Base-by-base conservation (phyloP, 2,888 invertebrate species). In the Liopterus haemorrhoidalis region DNA sequence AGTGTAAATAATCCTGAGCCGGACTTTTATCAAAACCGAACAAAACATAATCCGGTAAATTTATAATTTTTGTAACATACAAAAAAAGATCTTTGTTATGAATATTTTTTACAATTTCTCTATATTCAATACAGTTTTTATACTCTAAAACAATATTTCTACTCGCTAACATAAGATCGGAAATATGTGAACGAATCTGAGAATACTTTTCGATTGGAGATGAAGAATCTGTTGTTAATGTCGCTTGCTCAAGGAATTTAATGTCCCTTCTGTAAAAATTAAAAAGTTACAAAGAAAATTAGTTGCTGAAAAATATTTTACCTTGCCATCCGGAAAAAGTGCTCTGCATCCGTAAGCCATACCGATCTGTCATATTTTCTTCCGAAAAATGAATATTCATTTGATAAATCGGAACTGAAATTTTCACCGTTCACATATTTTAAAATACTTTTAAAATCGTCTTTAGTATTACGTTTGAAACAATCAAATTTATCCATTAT, bases 41-140 rank as follows among this genome's bases (percentile, higher is more conserved):
- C 25, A 44, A 24, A 18, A 44, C 32, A 32, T 38, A 44, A 18
- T 44, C 44, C 5, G 44, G 44, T 18, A 44, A 24, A 11, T 44
- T 15, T 31, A 24, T 22, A 16, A 44, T 25, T 5, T 32, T 31
- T 32, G 22, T 31, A 8, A 44, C 24, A 19, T 28, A 5, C 2
- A 15, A 8, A 11, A 37, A 22, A 11, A 43, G 3, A 36, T 24
- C 21, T 21, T 37, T 43, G 15, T 27, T 27, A 18, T 28, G 9
- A 2, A 36, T 20, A 11, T 27, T 42, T 12, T n/a, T 27, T 39
- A 2, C 19, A 2, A 2, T 5, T 33, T 2, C 5, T 18, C 2
- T 15, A 33, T 18, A 19, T 8, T 12, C n/a, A 33, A 9, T 18
- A 18, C 8, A 19, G 19, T 18, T n/a, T 4, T 3, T 19, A 2